These are phyloP conservation scores for Tragelaphus strepsiceros DNA, from an alignment of 2,113 vertebrate genomes.

Conservation along the genomic window DNA sequence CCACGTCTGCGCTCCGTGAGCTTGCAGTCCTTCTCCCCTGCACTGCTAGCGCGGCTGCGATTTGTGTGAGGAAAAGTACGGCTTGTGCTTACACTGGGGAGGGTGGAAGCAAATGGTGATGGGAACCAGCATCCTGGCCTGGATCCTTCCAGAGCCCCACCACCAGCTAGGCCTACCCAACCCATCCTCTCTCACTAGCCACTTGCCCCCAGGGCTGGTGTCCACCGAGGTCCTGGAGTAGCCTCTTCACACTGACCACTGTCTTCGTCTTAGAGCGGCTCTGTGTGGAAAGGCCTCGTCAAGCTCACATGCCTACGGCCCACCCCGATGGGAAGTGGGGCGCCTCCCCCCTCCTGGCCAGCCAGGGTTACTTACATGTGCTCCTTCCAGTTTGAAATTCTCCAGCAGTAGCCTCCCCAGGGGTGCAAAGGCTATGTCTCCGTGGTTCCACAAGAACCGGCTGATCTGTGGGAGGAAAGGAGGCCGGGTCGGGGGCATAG, in stretches of 20 bases:
- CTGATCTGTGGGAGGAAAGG: slow-evolving; percentile 76
- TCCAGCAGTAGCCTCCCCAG: slow-evolving; percentile 79
- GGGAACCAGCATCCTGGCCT: not conserved
- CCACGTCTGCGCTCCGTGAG: not conserved
- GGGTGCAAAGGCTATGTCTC: slow-evolving; percentile 80
- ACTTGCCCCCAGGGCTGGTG: slow-evolving; percentile 72
- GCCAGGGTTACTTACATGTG: slow-evolving; percentile 16
- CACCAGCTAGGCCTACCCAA: not conserved
- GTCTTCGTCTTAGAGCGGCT: slow-evolving; percentile 55
- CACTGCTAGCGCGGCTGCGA: not conserved
- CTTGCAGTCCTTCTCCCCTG: no score
- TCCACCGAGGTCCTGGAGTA: slow-evolving; percentile 68
- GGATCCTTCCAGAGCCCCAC: not conserved
- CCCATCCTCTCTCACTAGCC: not conserved
- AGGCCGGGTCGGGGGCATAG: not conserved
- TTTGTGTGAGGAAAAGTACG: rapidly evolving
- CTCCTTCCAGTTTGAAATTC: slow-evolving; percentile 75
- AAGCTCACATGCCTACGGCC: rapidly evolving
- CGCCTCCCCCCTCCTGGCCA: not conserved
- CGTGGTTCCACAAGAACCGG: slow-evolving; percentile 81
- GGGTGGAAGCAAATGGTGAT: rapidly evolving
- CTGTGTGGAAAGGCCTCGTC: slow-evolving; percentile 47
- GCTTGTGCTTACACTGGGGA: not conserved
- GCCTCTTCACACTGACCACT: slow-evolving; percentile 56
- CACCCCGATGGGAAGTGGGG: rapidly evolving